These are phyloP conservation scores for Rhea americana DNA, from an alignment of 2,113 vertebrate genomes.

Conservation along the genomic window DNA sequence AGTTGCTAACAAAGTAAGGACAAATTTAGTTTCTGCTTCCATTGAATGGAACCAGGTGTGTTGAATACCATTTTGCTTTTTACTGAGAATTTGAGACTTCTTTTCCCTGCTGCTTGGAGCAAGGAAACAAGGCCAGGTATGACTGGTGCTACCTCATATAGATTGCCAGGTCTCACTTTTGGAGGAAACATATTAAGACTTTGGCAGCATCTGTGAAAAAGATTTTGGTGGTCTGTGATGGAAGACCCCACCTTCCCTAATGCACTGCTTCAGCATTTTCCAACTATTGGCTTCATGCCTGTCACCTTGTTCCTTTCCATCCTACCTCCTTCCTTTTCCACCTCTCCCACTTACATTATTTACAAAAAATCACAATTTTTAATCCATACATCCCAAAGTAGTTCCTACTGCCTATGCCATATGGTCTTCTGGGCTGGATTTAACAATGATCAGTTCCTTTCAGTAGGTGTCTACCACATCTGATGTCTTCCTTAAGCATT, in stretches of 20 bases:
- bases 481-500: not conserved
- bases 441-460: not conserved
- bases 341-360: too few species aligned
- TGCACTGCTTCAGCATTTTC: too few species aligned
- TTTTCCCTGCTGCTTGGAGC: not conserved
- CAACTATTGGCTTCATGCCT: too few species aligned
- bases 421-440: not conserved
- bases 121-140: not conserved
- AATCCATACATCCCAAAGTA: not conserved
- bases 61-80: not conserved
- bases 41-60: not conserved
- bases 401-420: not conserved
- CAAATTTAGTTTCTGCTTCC: not conserved
- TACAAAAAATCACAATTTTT: not conserved
- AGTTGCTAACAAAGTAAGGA: not conserved
- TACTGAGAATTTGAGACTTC: not conserved
- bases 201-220: not conserved
- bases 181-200: not conserved
- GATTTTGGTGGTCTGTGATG: not conserved
- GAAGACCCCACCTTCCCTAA: not conserved
- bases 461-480: not conserved
- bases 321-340: too few species aligned
- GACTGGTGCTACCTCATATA: accelerated
- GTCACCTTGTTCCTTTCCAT: too few species aligned
- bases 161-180: not conserved